Evolutionary conservation across 2,888 invertebrate species (phyloP), one percentile per base, ranked within the genome.

Genomic region (Tetropium fuscum): DNA sequence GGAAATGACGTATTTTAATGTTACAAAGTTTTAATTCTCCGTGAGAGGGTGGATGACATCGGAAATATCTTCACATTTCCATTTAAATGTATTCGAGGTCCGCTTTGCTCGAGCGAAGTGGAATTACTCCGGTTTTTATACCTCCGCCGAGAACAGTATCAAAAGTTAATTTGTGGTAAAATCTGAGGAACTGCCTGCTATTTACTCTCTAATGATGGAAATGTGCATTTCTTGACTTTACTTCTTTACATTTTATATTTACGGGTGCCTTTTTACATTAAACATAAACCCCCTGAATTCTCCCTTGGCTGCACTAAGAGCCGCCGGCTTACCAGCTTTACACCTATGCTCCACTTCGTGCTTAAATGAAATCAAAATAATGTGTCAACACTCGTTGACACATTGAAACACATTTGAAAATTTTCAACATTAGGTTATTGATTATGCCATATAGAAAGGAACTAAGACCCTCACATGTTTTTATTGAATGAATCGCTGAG

Each of bases 151-250:
- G 81, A 77, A 80, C 80, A 78, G 78, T 79, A 81, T 79, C 80
- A 80, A 77, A 81, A 81, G 81, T 81, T 81, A 81, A 81, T 81
- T 81, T 81, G 81, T 80, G 81, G 81, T 79, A 76, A 80, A 81
- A 80, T 80, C 80, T 80, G 77, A 78, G 78, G 74, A 76, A 74
- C 77, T 71, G 72, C 71, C 63, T 66, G 59, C 69, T 78, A 75
- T 79, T 79, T 77, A 77, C 78, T 73, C 74, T 77, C 77, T 79
- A 80, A 80, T 79, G 80, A 79, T 78, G 75, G 74, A 78, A 74
- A 74, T 74, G 77, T 69, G 70, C 73, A 69, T 40, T 71, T 73
- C 70, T 73, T 71, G 63, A 63, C 67, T 68, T 69, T 63, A 63
- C 73, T 73, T 73, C 71, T 73, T 74, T 71, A 70, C 74, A 70